phyloP scores from a whole-genome alignment of 2,797 vertebrate genomes.

The Crenuchus spilurus region DNA sequence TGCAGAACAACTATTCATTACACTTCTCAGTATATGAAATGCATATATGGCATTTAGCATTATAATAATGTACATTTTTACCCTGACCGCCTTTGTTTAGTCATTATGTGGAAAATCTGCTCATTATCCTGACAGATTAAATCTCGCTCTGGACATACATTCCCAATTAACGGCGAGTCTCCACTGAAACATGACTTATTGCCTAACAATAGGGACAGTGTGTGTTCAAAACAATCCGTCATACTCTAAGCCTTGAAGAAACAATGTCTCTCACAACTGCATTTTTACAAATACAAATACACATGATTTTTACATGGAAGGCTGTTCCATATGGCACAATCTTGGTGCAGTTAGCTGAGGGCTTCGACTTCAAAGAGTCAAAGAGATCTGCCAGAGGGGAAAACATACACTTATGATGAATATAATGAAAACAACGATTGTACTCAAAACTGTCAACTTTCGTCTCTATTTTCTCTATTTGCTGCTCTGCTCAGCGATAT shows the following conservation, averaged over 20 bases:
- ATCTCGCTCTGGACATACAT: background rate
- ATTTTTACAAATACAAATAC: too few relatives aligned
- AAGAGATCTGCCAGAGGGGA: too few relatives aligned
- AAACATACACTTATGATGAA: background rate
- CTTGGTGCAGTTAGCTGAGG: too few relatives aligned
- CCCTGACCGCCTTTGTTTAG: background rate
- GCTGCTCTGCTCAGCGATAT: background rate
- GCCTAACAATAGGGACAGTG: background rate
- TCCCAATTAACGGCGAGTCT: background rate
- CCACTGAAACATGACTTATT: background rate
- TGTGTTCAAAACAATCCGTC: background rate
- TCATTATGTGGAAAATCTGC: background rate
- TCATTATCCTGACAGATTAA: background rate
- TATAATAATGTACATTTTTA: too few relatives aligned
- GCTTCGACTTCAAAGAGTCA: too few relatives aligned
- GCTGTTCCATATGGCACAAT: too few relatives aligned
- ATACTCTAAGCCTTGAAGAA: background rate
- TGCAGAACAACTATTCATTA: background rate
- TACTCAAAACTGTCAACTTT: too few relatives aligned
- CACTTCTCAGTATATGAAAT: background rate
- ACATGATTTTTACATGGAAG: too few relatives aligned
- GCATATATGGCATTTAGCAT: background rate
- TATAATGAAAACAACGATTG: too few relatives aligned
- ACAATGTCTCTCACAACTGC: background rate
- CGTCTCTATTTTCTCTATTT: background rate